Evolutionary conservation across 2,797 vertebrate species (phyloP), one percentile per base, ranked within the genome.

Genomic region (Catamblyrhynchus diadema): DNA sequence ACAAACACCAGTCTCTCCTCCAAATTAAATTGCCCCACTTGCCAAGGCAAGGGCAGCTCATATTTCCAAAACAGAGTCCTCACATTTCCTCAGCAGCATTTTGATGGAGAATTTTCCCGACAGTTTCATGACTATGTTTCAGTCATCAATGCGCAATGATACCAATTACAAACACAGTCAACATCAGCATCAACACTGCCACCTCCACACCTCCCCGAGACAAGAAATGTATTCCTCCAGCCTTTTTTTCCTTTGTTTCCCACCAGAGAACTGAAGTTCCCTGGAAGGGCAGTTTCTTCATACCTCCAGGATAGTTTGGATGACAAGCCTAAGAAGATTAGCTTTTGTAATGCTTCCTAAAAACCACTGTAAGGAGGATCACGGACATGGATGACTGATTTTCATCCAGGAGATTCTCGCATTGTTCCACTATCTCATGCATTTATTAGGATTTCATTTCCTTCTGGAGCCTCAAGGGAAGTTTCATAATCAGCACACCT

Each of bases 401-500:
- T 89, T 85, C 90, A 90, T 92, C 83, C 92, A 90, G 90, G 64
- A 90, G 74, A 90, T 85, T 95, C 86, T 33, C 95, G 86, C 64
- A 80, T 66, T 90, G 74, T 88, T 95, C 74, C 56, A 71, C 78
- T 73, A 47, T 85, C 94, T 87, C 71, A 72, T 84, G 80, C 85
- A 75, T 93, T 92, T 95, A 88, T 81, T 95, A 94, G 92, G 86
- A 95, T 93, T 95, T 95, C 93, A 95, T 96, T 95, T 97, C 67
- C 91, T 93, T 94, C 83, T 92, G 78, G 27, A 87, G 81, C 93
- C 95, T 82, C 86, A 28, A 92, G 95, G 94, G 94, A 90, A 91
- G 94, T 92, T 93, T 89, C 81, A 73, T 85, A 85, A 97, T 82
- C 90, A 92, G 86, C 88, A 95, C 95, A 96, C 96, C 96, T 95